phyloP scores from a whole-genome alignment of 2,888 invertebrate species.

The Melanotus villosus region DNA sequence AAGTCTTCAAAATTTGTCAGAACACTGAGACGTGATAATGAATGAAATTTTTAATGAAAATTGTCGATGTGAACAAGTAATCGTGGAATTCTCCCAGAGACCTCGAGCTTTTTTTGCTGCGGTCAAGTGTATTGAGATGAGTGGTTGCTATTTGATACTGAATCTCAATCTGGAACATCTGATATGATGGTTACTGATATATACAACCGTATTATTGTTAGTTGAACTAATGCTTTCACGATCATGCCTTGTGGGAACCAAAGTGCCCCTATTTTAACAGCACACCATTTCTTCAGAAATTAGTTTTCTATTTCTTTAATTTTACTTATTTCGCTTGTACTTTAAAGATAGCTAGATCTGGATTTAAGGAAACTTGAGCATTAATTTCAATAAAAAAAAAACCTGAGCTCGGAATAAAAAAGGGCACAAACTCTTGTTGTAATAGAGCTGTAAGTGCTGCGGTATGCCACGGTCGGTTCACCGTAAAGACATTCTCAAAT shows the following conservation, averaged over 20 bases:
- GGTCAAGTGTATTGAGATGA: conserved; percentile 48
- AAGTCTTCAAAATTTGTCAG: too few species aligned
- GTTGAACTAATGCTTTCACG: too few species aligned
- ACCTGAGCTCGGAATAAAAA: too few species aligned
- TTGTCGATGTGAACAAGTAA: conserved; percentile 42
- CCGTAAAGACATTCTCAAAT: conserved; percentile 55
- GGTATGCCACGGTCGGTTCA: conserved; percentile 53
- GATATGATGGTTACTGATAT: conserved; percentile 48
- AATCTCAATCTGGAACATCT: conserved; percentile 51
- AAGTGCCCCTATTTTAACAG: too few species aligned
- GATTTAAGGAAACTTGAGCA: too few species aligned
- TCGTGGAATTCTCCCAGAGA: conserved; percentile 44
- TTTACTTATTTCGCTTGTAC: too few species aligned
- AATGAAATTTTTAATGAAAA: conserved; percentile 43
- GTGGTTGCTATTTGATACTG: conserved; percentile 51
- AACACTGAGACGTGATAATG: too few species aligned
- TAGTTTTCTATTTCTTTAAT: too few species aligned
- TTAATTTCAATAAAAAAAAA: too few species aligned
- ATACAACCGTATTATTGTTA: conserved; percentile 26
- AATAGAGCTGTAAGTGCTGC: conserved; percentile 42
- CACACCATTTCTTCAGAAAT: too few species aligned
- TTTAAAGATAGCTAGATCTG: too few species aligned
- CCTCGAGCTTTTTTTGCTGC: conserved; percentile 39
- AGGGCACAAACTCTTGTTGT: conserved; percentile 34
- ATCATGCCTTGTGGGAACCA: too few species aligned